These are phyloP conservation scores for Esperia sulphurella DNA, from an alignment of 2,888 invertebrate species.

Conservation along the genomic window DNA sequence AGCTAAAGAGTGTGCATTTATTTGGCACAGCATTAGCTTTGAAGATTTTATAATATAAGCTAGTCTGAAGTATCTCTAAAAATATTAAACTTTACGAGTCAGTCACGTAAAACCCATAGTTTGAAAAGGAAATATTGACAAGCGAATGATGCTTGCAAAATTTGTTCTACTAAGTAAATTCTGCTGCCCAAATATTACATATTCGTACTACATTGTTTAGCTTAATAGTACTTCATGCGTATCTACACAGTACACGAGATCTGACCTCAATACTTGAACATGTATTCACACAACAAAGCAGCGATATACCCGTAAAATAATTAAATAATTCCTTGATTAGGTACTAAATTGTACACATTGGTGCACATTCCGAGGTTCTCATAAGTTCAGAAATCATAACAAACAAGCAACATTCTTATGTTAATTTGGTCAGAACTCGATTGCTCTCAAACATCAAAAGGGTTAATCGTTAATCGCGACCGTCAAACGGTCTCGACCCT, in stretches of 20 bases:
- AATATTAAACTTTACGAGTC: conserved; percentile 17
- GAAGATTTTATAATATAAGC: neutral
- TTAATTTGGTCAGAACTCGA: conserved; percentile 9
- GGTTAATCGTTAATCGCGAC: conserved; percentile 29
- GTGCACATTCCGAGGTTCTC: neutral
- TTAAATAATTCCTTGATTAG: conserved; percentile 36
- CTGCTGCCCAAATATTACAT: conserved; percentile 56
- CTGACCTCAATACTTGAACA: conserved; percentile 62
- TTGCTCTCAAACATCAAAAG: conserved; percentile 15
- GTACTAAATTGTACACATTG: conserved; percentile 8
- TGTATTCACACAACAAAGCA: conserved; percentile 48
- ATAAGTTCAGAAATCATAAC: neutral
- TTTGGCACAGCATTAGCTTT: too few species aligned
- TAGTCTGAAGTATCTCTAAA: conserved; percentile 17
- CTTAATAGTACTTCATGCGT: conserved; percentile 43
- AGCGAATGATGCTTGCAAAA: conserved; percentile 33
- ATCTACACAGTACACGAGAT: conserved; percentile 52
- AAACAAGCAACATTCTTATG: conserved; percentile 6
- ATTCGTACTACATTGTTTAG: conserved; percentile 37
- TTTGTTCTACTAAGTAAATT: conserved; percentile 31
- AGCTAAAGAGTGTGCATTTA: too few species aligned
- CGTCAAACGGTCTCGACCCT: conserved; percentile 52
- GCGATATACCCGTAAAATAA: conserved; percentile 36
- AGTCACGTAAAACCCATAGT: conserved; percentile 27
- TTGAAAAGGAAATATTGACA: conserved; percentile 43